phyloP scores from a whole-genome alignment of 1,140 invertebrate species.

The Bursaphelenchus mucronatus region DNA sequence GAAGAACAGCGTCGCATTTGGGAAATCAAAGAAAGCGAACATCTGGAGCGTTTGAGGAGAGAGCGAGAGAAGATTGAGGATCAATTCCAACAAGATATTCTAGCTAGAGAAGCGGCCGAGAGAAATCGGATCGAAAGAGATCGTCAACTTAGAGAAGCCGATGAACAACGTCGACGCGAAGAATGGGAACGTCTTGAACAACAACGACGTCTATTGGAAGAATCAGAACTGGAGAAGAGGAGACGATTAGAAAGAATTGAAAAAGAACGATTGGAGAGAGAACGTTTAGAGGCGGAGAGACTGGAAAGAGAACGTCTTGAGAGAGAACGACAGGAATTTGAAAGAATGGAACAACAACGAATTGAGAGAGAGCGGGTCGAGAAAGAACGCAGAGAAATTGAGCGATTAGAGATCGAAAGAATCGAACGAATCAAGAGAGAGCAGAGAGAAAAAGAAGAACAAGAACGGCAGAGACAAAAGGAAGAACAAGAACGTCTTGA shows the following conservation, averaged over 20 bases:
- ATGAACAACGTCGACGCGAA: conserved; percentile 41
- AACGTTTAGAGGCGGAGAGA: conserved; percentile 43
- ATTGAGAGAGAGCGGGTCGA: conserved; percentile 52
- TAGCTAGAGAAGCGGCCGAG: conserved; percentile 35
- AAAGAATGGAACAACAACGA: conserved; percentile 47
- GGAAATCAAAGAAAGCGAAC: conserved; percentile 50
- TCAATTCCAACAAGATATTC: conserved; percentile 33
- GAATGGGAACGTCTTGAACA: conserved; percentile 58
- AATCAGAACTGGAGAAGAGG: conserved; percentile 47
- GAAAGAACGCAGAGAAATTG: conserved; percentile 53
- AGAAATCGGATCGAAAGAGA: conserved; percentile 30
- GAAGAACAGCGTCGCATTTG: conserved; percentile 47
- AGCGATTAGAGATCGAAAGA: conserved; percentile 45
- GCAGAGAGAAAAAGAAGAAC: conserved; percentile 47
- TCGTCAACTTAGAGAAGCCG: conserved; percentile 26
- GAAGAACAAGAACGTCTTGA: conserved; percentile 34
- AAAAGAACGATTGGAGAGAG: conserved; percentile 41
- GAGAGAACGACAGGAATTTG: conserved; percentile 42
- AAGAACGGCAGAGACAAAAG: conserved; percentile 24
- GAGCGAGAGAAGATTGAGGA: conserved; percentile 49
- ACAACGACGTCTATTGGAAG: conserved; percentile 46
- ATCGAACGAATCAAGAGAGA: conserved; percentile 54
- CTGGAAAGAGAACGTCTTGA: conserved; percentile 51
- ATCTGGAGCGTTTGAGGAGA: conserved; percentile 43
- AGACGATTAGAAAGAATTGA: conserved; percentile 46